These are phyloP conservation scores for Himalopsyche anomala DNA, from an alignment of 2,888 invertebrate species.

Conservation along the genomic window DNA sequence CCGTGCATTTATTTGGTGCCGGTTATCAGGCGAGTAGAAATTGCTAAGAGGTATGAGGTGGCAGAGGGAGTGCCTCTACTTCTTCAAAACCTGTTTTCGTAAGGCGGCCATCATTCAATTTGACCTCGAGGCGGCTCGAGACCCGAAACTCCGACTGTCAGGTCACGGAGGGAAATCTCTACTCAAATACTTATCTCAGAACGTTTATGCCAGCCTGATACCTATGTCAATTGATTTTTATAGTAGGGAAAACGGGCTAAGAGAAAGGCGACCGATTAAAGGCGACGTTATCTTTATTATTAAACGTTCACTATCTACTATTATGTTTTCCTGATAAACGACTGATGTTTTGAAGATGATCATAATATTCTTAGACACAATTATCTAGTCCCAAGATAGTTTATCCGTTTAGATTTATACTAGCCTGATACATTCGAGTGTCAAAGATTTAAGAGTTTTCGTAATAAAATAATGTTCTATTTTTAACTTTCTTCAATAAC, in stretches of 20 bases:
- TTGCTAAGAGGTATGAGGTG: slow-evolving; percentile 11
- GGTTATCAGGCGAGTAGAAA: slow-evolving; percentile 34
- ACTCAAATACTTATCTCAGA: slow-evolving; percentile 20
- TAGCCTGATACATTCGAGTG: too few species aligned
- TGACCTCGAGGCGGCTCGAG: slow-evolving; percentile 29
- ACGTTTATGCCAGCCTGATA: slow-evolving; percentile 22
- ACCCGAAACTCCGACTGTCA: slow-evolving; percentile 30
- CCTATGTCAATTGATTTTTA: slow-evolving; percentile 19
- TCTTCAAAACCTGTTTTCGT: slow-evolving; percentile 14
- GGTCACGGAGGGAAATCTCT: slow-evolving; percentile 34
- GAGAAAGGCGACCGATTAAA: not conserved
- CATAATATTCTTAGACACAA: too few species aligned
- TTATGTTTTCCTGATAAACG: too few species aligned
- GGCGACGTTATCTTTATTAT: not conserved
- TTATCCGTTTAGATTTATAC: too few species aligned
- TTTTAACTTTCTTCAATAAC: too few species aligned
- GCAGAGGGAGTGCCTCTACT: slow-evolving; percentile 13
- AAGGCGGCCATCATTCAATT: slow-evolving; percentile 34
- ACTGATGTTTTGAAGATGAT: too few species aligned
- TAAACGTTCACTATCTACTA: too few species aligned
- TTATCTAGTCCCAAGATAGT: too few species aligned
- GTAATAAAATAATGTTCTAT: too few species aligned
- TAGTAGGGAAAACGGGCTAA: slow-evolving; percentile 6
- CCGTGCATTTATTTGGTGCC: slow-evolving; percentile 18
- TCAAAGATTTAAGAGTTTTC: too few species aligned